Base-by-base conservation (phyloP, 2,888 invertebrate genomes). In the Idaea straminata region DNA sequence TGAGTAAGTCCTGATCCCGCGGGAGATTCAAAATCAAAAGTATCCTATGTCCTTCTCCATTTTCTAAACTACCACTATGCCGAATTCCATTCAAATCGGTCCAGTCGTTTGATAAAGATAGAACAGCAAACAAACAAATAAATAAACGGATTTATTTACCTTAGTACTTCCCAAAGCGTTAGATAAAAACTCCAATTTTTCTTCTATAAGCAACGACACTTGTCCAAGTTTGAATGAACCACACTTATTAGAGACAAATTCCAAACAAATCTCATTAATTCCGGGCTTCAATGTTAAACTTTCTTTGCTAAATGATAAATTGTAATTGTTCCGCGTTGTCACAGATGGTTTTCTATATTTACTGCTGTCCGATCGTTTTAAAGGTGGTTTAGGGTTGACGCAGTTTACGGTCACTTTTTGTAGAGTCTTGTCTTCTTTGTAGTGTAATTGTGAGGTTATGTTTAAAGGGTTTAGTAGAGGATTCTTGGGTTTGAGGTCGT, bases 391-490 rank as follows among this genome's bases (percentile, higher is more conserved):
- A 0, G 94, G 93, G 76, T 94, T 95, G 70, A 94, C 94, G 74
- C 96, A 96, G 36, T 96, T 95, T 3, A 97, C 95, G 3, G 95
- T 95, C 0, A 96, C 96, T 72, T 95, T 95, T 62, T 95, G 95
- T 5, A 98, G 87, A 35, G 95, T 95, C 78, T 95, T 96, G 83
- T 98, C 97, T 83, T 98, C 96, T 82, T 97, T 96, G 81, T 96
- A 96, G 78, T 96, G 96, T 57, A 97, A 85, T 81, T 95, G 95
- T 60, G 96, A 94, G 59, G 94, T 94, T 64, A 97, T 95, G 74
- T 94, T 93, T 72, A 96, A 84, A 63, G 94, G 94, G 70, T 93
- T 93, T 73, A 95, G 81, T 70, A 94, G 83, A 13, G 94, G 93
- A 81, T 95, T 95, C 67, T 90, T 91, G 65, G 94, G 93, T 86